phyloP scores from a whole-genome alignment of 2,888 invertebrate genomes.

The Luperina testacea region DNA sequence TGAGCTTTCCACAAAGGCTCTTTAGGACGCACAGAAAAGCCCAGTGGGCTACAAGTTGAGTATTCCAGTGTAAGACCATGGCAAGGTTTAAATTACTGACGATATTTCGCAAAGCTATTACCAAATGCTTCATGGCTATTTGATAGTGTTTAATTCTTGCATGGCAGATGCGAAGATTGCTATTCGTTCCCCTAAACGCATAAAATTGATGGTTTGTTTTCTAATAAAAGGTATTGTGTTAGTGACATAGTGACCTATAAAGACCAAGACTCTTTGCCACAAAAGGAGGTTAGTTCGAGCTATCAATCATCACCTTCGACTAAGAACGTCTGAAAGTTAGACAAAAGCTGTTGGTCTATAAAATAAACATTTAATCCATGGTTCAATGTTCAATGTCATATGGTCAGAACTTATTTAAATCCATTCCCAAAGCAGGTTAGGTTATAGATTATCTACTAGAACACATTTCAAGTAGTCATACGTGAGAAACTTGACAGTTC shows the following conservation, averaged over 20 bases:
- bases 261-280: slow-evolving; percentile 7
- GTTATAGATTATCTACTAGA: neutral
- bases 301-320: slow-evolving; percentile 18
- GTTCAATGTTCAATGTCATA: neutral
- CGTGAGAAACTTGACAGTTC: neutral
- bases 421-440: neutral
- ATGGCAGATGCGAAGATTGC: slow-evolving; percentile 23
- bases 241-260: slow-evolving; percentile 39
- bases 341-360: neutral
- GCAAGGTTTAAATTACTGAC: slow-evolving; percentile 3
- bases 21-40: slow-evolving; percentile 2
- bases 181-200: slow-evolving; percentile 46
- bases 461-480: neutral
- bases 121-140: slow-evolving; percentile 27
- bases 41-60: neutral
- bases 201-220: slow-evolving; percentile 35
- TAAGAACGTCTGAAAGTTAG: neutral
- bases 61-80: neutral
- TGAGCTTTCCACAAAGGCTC: neutral
- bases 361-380: neutral
- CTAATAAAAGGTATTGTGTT: slow-evolving; percentile 34
- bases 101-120: slow-evolving; percentile 22
- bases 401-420: neutral
- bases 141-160: slow-evolving; percentile 16
- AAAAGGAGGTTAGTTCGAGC: slow-evolving; percentile 22